phyloP scores from a whole-genome alignment of 2,113 vertebrate species.

The Oxyruncus cristatus region DNA sequence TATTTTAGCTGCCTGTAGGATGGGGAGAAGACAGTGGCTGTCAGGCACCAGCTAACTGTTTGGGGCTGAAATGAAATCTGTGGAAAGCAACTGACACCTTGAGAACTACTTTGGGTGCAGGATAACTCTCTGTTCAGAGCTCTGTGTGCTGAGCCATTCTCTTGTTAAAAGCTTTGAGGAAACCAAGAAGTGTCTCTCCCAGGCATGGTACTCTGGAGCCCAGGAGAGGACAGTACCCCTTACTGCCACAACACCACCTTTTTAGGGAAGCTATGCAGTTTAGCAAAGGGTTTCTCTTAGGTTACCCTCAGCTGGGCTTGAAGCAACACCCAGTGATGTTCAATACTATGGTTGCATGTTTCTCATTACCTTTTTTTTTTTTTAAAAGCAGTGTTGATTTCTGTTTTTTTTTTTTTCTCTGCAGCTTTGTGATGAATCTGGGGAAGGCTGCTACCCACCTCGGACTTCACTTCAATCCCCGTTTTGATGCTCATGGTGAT shows the following conservation, averaged over 20 bases:
- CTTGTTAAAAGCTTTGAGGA: not conserved
- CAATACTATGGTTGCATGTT: not conserved
- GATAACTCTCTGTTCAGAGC: not conserved
- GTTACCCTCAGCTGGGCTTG: not conserved
- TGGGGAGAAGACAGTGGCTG: not conserved
- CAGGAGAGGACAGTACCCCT: not conserved
- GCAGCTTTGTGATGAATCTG: slow-evolving; percentile 87
- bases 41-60: not conserved
- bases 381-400: not conserved
- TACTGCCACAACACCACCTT: not conserved
- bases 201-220: not conserved
- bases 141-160: not conserved
- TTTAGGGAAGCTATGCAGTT: not conserved
- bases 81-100: not conserved
- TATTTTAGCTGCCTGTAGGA: not conserved
- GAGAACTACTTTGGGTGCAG: not conserved
- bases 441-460: slow-evolving; percentile 76
- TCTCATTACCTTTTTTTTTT: not conserved
- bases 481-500: slow-evolving; percentile 80
- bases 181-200: not conserved
- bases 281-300: not conserved
- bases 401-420: not conserved
- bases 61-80: not conserved
- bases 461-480: slow-evolving; percentile 88
- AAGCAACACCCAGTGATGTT: not conserved